Conservation (phyloP, 2,113 vertebrate species). For the Apistogramma diplotaenia region DNA sequence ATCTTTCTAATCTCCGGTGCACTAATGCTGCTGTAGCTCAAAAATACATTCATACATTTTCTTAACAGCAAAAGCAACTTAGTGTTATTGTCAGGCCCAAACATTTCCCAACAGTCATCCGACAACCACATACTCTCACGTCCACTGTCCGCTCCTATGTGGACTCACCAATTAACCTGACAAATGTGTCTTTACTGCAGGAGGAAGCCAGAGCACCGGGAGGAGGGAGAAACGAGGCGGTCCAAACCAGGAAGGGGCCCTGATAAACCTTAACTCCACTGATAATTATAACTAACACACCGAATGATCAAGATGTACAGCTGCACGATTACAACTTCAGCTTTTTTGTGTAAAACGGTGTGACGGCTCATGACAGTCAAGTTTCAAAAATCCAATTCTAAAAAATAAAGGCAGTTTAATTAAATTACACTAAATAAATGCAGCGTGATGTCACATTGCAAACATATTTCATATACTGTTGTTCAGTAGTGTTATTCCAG, state of each 20-base stretch:
- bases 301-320: no score
- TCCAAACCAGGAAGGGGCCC: background rate
- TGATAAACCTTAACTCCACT: no score
- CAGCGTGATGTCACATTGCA: background rate
- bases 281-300: no score
- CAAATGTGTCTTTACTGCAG: background rate
- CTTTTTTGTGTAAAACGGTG: no score
- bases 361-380: no score
- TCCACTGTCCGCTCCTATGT: no score
- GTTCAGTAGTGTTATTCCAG: background rate
- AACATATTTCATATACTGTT: background rate
- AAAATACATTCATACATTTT: background rate
- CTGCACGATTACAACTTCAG: no score
- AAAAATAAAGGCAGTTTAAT: background rate
- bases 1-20: constrained; percentile 6
- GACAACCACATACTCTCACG: background rate
- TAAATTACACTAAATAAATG: background rate
- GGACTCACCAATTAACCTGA: background rate
- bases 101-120: background rate
- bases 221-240: background rate
- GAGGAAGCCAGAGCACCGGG: background rate
- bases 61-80: background rate
- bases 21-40: background rate
- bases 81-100: background rate
- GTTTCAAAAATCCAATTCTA: background rate